These are phyloP conservation scores for Epinephelus awoara DNA, from an alignment of 2,797 vertebrate genomes.

Conservation along the genomic window DNA sequence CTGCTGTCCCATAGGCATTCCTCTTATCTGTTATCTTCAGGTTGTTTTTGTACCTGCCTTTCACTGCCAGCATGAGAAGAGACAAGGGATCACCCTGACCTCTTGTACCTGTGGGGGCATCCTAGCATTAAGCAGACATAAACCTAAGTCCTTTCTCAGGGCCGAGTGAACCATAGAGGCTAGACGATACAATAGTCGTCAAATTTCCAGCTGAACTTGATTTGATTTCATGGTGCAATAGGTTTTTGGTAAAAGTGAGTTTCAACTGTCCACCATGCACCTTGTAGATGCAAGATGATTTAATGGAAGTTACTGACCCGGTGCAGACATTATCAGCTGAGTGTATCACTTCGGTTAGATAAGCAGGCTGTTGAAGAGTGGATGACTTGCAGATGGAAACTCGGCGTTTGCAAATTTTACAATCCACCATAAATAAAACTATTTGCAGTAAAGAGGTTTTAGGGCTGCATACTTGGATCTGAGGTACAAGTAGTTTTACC, in stretches of 20 bases:
- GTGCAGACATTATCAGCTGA: constrained; percentile 11
- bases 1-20: constrained; percentile 55
- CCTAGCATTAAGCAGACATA: constrained; percentile 42
- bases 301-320: constrained; percentile 35
- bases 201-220: constrained; percentile 52
- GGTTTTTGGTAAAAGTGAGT: constrained; percentile 38
- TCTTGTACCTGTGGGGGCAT: constrained; percentile 46
- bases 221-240: constrained; percentile 55
- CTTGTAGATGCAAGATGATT: constrained; percentile 22
- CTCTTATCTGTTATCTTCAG: constrained; percentile 68
- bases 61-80: constrained; percentile 60
- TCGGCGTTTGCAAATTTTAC: constrained; percentile 10
- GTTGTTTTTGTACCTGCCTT: constrained; percentile 76
- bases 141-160: constrained; percentile 43
- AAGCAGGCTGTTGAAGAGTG: constrained; percentile 10
- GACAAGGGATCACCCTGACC: constrained; percentile 53
- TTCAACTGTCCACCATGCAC: background rate
- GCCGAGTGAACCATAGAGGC: constrained; percentile 29
- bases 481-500: constrained; percentile 11
- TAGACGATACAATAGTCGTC: constrained; percentile 23
- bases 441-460: constrained; percentile 12
- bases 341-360: constrained; percentile 14
- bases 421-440: constrained; percentile 19
- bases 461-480: background rate
- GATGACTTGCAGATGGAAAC: constrained; percentile 30